A percentile compares a stretch with the other conserved stretches of the same genome.
phyloP scores from a whole-genome alignment of 2,797 vertebrate species.

The Martes flavigula region DNA sequence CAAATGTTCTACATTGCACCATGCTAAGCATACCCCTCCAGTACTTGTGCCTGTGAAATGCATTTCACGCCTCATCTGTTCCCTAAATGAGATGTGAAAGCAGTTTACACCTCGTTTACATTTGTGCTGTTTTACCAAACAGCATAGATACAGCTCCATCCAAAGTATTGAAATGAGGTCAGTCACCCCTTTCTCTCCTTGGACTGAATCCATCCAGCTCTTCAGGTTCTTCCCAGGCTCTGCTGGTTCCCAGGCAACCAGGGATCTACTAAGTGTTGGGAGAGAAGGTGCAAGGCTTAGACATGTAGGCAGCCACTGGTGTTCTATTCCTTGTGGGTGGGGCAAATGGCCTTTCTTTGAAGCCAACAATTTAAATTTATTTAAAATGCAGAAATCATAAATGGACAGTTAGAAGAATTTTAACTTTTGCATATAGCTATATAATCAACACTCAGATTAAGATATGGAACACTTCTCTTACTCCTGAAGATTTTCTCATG shows the following conservation, averaged over 20 bases:
- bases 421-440: background rate
- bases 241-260: background rate
- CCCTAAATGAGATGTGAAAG: conserved; percentile 87
- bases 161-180: conserved; percentile 83
- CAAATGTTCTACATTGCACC: conserved; percentile 74
- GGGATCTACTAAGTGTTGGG: background rate
- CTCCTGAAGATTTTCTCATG: background rate
- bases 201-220: conserved; percentile 46
- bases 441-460: background rate
- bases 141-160: conserved; percentile 72
- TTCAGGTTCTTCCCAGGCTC: conserved; percentile 58
- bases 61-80: conserved; percentile 87
- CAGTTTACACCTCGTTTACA: conserved; percentile 86
- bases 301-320: background rate
- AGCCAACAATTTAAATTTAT: background rate
- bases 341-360: background rate
- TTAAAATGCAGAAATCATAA: background rate
- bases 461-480: background rate
- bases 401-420: background rate
- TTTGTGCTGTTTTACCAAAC: conserved; percentile 81
- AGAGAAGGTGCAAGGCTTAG: background rate
- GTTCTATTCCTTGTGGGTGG: background rate
- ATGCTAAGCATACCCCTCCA: conserved; percentile 72
- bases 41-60: conserved; percentile 81
- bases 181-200: conserved; percentile 75